These are phyloP conservation scores for Littorina saxatilis DNA, from an alignment of 1,140 invertebrate species.

Conservation along the genomic window DNA sequence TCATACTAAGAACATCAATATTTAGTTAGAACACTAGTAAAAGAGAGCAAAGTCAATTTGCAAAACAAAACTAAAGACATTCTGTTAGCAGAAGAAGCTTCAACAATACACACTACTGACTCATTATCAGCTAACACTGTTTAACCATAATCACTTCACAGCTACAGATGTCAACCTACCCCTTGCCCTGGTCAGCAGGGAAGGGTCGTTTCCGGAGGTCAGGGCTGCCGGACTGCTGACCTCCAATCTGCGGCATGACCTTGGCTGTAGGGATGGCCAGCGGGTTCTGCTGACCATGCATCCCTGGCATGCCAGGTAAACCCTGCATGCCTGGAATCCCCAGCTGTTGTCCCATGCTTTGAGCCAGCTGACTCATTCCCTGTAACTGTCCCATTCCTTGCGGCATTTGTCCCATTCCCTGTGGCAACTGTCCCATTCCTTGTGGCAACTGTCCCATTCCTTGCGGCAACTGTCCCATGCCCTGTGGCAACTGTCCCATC, in stretches of 20 bases:
- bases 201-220: conserved; percentile 19
- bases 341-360: conserved; percentile 33
- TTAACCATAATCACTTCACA: too few relatives aligned
- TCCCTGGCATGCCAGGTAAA: conserved; percentile 25
- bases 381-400: conserved; percentile 25
- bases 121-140: too few relatives aligned
- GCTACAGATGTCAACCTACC: too few relatives aligned
- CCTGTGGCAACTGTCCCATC: conserved; percentile 38
- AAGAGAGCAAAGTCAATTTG: too few relatives aligned
- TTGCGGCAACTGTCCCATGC: conserved; percentile 33
- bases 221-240: not conserved
- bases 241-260: conserved; percentile 9
- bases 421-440: conserved; percentile 16
- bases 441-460: conserved; percentile 38
- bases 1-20: too few relatives aligned
- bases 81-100: too few relatives aligned
- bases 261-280: conserved; percentile 7
- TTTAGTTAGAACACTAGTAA: too few relatives aligned
- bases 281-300: not conserved
- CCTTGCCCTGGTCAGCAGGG: conserved; percentile 19
- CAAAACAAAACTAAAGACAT: too few relatives aligned
- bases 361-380: too few relatives aligned
- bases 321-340: conserved; percentile 36
- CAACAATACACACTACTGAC: too few relatives aligned
- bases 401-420: conserved; percentile 9